Conservation (phyloP, 2,113 vertebrate species). For the Parus major region DNA sequence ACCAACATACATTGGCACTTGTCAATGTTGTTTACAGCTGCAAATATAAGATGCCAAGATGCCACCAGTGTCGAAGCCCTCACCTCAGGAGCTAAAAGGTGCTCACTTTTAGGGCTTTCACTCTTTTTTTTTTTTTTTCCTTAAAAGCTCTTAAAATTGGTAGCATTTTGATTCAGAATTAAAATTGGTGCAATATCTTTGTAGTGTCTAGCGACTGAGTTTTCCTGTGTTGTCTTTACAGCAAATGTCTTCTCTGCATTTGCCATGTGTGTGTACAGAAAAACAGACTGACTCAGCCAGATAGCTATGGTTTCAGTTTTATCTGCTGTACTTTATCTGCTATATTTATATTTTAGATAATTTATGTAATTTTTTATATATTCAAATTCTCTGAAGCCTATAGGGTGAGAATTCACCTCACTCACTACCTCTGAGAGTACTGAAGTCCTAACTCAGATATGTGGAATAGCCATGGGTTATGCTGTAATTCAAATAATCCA, state of each 20-base stretch:
- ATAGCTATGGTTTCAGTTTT: not conserved
- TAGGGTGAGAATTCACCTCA: not conserved
- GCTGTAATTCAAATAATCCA: not conserved
- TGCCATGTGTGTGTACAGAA: not conserved
- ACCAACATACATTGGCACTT: not conserved
- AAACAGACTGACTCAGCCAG: not conserved
- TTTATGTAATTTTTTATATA: not conserved
- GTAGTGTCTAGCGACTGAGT: not conserved
- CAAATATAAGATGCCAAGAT: not conserved
- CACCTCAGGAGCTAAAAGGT: not conserved
- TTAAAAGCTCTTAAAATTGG: not conserved
- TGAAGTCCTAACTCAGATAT: not conserved
- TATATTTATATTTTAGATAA: not conserved
- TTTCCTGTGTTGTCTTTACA: conserved; percentile 6
- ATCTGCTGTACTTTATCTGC: not conserved
- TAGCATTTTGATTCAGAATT: not conserved
- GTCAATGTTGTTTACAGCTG: not conserved
- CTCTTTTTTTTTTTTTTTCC: not conserved
- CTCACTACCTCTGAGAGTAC: not conserved
- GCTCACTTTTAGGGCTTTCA: not conserved
- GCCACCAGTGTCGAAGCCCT: not conserved
- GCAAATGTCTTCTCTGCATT: not conserved
- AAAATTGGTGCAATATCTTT: not conserved
- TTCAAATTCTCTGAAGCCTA: not conserved
- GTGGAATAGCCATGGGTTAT: not conserved